Evolutionary conservation across 2,888 invertebrate genomes (phyloP).

Genomic region (Brenthis hecate): DNA sequence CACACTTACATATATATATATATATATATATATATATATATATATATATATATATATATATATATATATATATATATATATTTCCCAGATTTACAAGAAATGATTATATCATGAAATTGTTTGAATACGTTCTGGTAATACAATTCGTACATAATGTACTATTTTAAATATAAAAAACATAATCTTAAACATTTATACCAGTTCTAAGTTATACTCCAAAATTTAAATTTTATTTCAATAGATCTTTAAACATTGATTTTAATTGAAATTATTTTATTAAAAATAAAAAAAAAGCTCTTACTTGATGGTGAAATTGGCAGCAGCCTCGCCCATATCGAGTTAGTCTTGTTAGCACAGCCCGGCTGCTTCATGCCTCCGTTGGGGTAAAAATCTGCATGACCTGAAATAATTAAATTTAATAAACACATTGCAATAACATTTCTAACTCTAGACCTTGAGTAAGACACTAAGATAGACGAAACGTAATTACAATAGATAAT

Average conservation of each 20-base stretch:
- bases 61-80: too few relatives aligned
- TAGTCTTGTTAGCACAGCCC: constrained; percentile 74
- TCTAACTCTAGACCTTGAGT: not conserved
- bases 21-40: too few relatives aligned
- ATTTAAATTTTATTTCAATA: too few relatives aligned
- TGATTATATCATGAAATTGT: too few relatives aligned
- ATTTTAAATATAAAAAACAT: too few relatives aligned
- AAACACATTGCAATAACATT: not conserved
- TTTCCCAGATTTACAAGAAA: too few relatives aligned
- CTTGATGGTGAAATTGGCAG: constrained; percentile 61
- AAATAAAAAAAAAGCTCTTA: constrained; percentile 48
- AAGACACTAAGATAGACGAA: not conserved
- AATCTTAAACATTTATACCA: too few relatives aligned
- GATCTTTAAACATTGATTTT: too few relatives aligned
- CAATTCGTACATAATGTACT: too few relatives aligned
- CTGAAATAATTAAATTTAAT: constrained; percentile 49
- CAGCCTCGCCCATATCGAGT: constrained; percentile 58
- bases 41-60: too few relatives aligned
- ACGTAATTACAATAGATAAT: not conserved
- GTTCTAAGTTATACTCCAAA: too few relatives aligned
- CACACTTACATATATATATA: not conserved
- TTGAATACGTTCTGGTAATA: too few relatives aligned
- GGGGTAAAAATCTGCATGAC: constrained; percentile 86
- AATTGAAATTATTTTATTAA: not conserved
- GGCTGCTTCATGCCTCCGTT: constrained; percentile 87